Conservation (phyloP, 2,797 vertebrate species). For the Arnoldichthys spilopterus region DNA sequence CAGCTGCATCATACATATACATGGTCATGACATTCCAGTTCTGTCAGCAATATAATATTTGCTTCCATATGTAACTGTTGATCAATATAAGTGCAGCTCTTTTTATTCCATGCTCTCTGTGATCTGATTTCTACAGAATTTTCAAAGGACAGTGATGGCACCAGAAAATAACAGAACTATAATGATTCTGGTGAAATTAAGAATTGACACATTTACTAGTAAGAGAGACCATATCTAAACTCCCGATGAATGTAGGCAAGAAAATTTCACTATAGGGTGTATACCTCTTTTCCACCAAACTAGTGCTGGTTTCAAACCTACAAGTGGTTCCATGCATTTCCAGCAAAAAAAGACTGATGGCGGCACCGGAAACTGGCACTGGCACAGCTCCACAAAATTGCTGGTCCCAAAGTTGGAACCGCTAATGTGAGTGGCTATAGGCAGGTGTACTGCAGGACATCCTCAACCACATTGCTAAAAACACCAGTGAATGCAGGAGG, state of each 20-base stretch:
- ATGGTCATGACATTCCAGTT: not conserved
- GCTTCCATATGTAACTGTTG: constrained; percentile 24
- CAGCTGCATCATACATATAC: not conserved
- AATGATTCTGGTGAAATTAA: not conserved
- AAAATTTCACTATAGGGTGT: not conserved
- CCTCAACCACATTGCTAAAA: too few relatives aligned
- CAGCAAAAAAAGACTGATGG: too few relatives aligned
- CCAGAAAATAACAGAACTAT: not conserved
- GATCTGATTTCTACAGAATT: not conserved
- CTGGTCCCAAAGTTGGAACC: too few relatives aligned
- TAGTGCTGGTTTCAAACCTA: too few relatives aligned
- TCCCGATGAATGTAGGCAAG: not conserved
- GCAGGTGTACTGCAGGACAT: too few relatives aligned
- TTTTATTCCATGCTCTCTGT: not conserved
- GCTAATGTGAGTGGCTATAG: too few relatives aligned
- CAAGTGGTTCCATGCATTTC: too few relatives aligned
- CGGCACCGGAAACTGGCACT: too few relatives aligned
- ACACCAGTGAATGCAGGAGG: too few relatives aligned
- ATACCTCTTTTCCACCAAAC: too few relatives aligned
- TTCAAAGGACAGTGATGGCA: constrained; percentile 5
- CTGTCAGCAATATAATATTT: constrained; percentile 3
- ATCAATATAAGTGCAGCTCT: constrained; percentile 4
- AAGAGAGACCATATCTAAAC: too few relatives aligned
- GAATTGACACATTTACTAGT: not conserved
- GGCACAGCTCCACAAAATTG: too few relatives aligned